These are phyloP conservation scores for Geopemphigus sp. DNA, from an alignment of 1,140 invertebrate species.

Conservation along the genomic window DNA sequence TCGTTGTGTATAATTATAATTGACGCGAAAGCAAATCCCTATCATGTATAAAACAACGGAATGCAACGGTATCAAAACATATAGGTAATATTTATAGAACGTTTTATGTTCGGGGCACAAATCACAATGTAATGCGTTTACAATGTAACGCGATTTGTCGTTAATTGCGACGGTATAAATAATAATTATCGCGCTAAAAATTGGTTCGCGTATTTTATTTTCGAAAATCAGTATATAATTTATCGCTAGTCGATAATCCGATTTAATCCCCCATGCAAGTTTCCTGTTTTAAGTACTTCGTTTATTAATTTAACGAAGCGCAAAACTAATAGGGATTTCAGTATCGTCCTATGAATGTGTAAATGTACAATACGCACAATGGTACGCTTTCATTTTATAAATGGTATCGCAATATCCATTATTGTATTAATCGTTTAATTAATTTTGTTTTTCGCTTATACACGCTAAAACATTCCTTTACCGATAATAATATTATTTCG, in stretches of 20 bases:
- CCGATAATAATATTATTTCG: not conserved
- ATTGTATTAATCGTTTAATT: not conserved
- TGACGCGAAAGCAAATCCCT: not conserved
- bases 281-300: not conserved
- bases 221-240: conserved; percentile 17
- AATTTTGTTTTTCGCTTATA: not conserved
- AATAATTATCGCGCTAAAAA: not conserved
- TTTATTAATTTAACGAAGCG: conserved; percentile 10
- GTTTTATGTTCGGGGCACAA: too few relatives aligned
- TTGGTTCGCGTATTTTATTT: not conserved
- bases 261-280: not conserved
- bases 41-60: not conserved
- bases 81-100: too few relatives aligned
- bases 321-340: not conserved
- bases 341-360: not conserved
- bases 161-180: not conserved
- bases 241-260: conserved; percentile 20
- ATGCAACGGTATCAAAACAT: not conserved
- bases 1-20: not conserved
- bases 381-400: not conserved
- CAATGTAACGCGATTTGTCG: not conserved
- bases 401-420: not conserved
- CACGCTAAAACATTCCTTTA: not conserved
- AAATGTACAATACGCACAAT: not conserved
- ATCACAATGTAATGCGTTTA: not conserved